Conservation (phyloP, 2,113 vertebrate species). For the Dermatemys mawii region DNA sequence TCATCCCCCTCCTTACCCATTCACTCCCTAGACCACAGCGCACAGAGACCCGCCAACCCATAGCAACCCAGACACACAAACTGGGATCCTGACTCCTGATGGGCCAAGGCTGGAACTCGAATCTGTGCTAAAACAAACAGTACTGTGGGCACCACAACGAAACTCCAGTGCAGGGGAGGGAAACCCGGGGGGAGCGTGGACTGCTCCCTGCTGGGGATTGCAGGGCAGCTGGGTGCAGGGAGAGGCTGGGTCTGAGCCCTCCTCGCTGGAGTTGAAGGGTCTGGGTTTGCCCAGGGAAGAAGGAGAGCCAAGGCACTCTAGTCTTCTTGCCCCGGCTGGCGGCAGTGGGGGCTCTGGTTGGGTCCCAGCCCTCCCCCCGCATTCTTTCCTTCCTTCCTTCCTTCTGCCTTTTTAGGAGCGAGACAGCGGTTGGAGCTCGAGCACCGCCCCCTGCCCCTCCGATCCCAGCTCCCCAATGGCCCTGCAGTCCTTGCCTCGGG, state of each 20-base stretch:
- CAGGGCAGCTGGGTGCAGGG: no score
- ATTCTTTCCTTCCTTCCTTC: not conserved
- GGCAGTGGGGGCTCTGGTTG: not conserved
- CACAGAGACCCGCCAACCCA: not conserved
- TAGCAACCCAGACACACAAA: not conserved
- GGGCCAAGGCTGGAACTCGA: no score
- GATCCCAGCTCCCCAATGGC: not conserved
- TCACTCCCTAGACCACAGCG: not conserved
- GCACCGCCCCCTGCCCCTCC: no score
- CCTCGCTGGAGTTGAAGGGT: not conserved
- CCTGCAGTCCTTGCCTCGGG: not conserved
- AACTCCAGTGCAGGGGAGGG: no score
- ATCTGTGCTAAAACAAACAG: not conserved
- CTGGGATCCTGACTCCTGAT: not conserved
- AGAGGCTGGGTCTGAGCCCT: no score
- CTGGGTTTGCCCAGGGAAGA: not conserved
- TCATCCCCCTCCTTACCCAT: no score
- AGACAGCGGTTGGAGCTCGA: not conserved
- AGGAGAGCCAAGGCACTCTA: not conserved
- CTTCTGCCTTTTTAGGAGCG: not conserved
- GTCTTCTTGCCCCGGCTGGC: not conserved
- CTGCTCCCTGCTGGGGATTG: not conserved
- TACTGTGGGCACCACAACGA: no score
- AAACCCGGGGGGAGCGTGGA: no score
- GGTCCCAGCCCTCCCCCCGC: not conserved